These are phyloP conservation scores for Drosophila mayri DNA, from an alignment of 1,140 invertebrate genomes.

Conservation along the genomic window DNA sequence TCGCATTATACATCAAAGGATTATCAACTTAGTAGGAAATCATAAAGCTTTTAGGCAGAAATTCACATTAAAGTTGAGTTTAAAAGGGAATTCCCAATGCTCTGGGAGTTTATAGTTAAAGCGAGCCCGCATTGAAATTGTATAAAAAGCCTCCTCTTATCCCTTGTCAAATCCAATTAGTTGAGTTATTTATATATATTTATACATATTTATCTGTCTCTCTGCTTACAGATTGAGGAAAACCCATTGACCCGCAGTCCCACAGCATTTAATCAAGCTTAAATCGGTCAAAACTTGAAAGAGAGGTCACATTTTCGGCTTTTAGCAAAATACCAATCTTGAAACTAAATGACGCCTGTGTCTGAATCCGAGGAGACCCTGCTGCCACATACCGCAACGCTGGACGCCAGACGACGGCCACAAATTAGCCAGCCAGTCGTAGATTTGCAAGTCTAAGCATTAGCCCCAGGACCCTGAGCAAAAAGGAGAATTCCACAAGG, in stretches of 20 bases:
- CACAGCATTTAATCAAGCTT: slow-evolving; percentile 47
- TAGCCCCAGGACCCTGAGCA: slow-evolving; percentile 2
- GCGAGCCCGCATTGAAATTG: slow-evolving; percentile 6
- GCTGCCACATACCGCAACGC: slow-evolving; percentile 74
- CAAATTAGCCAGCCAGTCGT: slow-evolving; percentile 69
- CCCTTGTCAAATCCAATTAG: slow-evolving; percentile 47
- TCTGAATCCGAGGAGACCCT: slow-evolving; percentile 50
- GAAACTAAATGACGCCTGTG: slow-evolving; percentile 80
- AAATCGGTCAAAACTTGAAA: slow-evolving; percentile 43
- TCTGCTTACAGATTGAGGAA: slow-evolving; percentile 32
- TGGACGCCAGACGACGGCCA: slow-evolving; percentile 75
- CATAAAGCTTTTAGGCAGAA: neutral
- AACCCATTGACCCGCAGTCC: slow-evolving; percentile 20
- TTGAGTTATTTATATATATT: slow-evolving; percentile 36
- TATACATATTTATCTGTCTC: slow-evolving; percentile 16
- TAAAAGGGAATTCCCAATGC: slow-evolving; percentile 3
- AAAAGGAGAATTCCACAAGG: slow-evolving; percentile 10
- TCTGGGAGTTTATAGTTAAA: neutral
- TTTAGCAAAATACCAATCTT: slow-evolving; percentile 47
- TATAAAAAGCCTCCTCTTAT: neutral
- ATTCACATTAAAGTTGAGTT: neutral
- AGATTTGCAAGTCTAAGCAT: slow-evolving; percentile 68
- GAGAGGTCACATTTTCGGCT: slow-evolving; percentile 49
- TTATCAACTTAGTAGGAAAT: neutral
- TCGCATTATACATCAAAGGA: neutral